Conservation (phyloP, 2,888 invertebrate genomes). For the Drosophila anomalata region DNA sequence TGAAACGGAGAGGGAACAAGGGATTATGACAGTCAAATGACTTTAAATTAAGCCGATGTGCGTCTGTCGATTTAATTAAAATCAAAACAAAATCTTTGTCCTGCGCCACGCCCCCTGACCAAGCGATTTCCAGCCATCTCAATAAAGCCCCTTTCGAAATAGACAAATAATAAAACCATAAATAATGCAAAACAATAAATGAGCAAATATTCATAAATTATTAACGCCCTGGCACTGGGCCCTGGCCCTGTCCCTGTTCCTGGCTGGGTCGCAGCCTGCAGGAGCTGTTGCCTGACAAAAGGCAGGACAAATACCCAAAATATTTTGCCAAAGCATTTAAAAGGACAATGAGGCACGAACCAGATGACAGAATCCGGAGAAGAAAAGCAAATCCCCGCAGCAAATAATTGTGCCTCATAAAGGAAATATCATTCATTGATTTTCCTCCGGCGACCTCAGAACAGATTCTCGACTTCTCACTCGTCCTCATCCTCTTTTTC, state of each 20-base stretch:
- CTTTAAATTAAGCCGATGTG: constrained; percentile 73
- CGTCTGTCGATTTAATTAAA: constrained; percentile 79
- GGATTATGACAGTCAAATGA: constrained; percentile 67
- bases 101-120: constrained; percentile 28
- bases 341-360: constrained; percentile 77
- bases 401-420: constrained; percentile 80
- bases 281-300: constrained; percentile 52
- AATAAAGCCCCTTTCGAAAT: constrained; percentile 6
- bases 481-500: constrained; percentile 3
- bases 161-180: constrained; percentile 75
- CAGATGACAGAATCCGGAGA: constrained; percentile 56
- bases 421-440: constrained; percentile 80
- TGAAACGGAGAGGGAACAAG: constrained; percentile 15
- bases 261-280: constrained; percentile 26
- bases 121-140: not conserved
- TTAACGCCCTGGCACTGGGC: constrained; percentile 54
- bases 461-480: constrained; percentile 27
- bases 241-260: not conserved
- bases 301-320: constrained; percentile 74
- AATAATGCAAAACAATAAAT: constrained; percentile 80
- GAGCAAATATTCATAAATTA: constrained; percentile 80
- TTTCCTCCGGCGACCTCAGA: constrained; percentile 52
- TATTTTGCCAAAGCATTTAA: constrained; percentile 79
- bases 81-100: constrained; percentile 76
- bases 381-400: constrained; percentile 79